Evolutionary conservation across 2,888 invertebrate species (phyloP).

Genomic region (Osedax frankpressi): DNA sequence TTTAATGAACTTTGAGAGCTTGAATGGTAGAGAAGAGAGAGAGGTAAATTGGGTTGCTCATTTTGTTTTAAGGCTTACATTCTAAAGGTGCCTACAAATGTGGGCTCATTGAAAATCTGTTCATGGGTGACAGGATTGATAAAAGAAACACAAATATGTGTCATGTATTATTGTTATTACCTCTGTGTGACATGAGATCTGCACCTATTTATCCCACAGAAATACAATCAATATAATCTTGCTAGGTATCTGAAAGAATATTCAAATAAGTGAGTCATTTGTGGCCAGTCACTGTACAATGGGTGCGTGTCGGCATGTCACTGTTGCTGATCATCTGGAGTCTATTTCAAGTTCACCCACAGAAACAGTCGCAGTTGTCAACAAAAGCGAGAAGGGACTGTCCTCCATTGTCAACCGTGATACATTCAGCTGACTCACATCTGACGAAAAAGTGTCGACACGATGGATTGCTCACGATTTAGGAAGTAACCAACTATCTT

Average conservation of each 20-base stretch:
- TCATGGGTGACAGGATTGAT: not conserved
- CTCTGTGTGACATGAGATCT: not conserved
- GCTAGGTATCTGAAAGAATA: not conserved
- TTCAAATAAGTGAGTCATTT: slow-evolving; percentile 1
- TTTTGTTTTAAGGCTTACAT: not conserved
- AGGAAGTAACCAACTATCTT: not conserved
- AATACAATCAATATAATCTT: slow-evolving; percentile 3
- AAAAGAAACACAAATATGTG: not conserved
- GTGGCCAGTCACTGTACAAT: not conserved
- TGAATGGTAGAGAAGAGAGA: not conserved
- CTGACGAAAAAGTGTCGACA: not conserved
- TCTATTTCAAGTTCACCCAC: slow-evolving; percentile 7
- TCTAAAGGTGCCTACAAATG: not conserved
- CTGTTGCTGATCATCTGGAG: not conserved
- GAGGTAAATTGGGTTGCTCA: not conserved
- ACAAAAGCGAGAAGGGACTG: slow-evolving; percentile 6
- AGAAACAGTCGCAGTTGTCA: not conserved
- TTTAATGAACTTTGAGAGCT: not conserved
- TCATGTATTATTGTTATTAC: not conserved
- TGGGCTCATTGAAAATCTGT: not conserved
- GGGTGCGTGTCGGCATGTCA: not conserved
- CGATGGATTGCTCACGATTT: not conserved
- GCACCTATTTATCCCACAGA: not conserved
- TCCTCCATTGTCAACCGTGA: not conserved
- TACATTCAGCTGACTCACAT: not conserved